Evolutionary conservation across 2,797 vertebrate species (phyloP), one percentile per base, ranked within the genome.

Genomic region (Poeciliopsis presidionis): DNA sequence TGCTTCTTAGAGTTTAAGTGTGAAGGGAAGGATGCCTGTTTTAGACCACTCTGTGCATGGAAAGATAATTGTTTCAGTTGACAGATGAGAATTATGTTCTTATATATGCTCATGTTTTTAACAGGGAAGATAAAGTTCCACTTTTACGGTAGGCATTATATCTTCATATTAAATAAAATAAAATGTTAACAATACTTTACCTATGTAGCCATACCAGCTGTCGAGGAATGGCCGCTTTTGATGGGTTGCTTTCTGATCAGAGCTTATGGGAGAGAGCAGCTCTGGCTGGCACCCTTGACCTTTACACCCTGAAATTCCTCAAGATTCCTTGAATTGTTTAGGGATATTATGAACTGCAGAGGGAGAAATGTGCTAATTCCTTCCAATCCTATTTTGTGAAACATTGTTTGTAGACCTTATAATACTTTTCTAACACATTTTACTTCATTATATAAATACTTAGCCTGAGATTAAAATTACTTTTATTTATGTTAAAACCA

Each of bases 1-100:
- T 90, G 86, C 81, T 87, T 83, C 84, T 91, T 86, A 76, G 67
- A 82, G 73, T 74, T 74, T 72, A 74, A 85, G 83, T 86, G 76
- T 49, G 76, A 90, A 83, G 65, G 73, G 59, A 83, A 75, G 67
- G 77, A 82, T 81, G 78, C 83, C 39, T 20, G 55, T 59, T 59
- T 72, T 84, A 53, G 25, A 49, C 70, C 47, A 81, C 5, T 71
- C 12, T 49, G 41, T 67, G 13, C 43, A 72, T 28, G 78, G 49
- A 78, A 77, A 74, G 12, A 57, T 8, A 36, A 55, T 51, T 73
- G 41, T 81, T 83, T 74, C 18, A 70, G 45, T 59, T 49, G 55
- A 74, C 41, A 70, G 12, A 70, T 70, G 6, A 6, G 39, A 69
- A 25, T 41, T 69, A 43, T 36, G 30, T 39, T 39, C 33, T 20